These are phyloP conservation scores for Phasia obesa DNA, from an alignment of 2,888 invertebrate genomes.

Conservation along the genomic window DNA sequence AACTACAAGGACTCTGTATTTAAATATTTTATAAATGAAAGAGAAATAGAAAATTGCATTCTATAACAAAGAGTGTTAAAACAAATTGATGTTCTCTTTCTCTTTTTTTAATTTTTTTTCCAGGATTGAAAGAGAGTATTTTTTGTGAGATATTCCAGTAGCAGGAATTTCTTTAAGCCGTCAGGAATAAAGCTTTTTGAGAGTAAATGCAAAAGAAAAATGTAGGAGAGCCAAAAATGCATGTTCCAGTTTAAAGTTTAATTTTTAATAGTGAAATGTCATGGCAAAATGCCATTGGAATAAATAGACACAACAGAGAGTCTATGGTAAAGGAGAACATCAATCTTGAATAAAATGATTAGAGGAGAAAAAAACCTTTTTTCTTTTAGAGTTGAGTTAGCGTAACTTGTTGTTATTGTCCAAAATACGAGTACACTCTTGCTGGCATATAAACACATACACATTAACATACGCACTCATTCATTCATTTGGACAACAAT, in stretches of 20 bases:
- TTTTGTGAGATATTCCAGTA: background rate
- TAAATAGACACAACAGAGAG: background rate
- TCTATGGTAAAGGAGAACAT: background rate
- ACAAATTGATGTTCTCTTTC: background rate
- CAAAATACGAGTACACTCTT: background rate
- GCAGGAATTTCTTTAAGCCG: background rate
- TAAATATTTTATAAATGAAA: slow-evolving; percentile 16
- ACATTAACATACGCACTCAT: background rate
- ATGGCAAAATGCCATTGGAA: slow-evolving; percentile 68
- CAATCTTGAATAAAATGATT: slow-evolving; percentile 22
- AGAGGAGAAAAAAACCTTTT: slow-evolving; percentile 18
- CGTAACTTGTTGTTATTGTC: slow-evolving; percentile 26
- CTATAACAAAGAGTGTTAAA: background rate
- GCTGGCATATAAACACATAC: no score
- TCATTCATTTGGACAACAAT: slow-evolving; percentile 35
- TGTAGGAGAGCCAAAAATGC: background rate
- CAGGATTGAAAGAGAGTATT: slow-evolving; percentile 4
- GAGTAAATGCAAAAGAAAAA: slow-evolving; percentile 5
- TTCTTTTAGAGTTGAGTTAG: slow-evolving; percentile 20
- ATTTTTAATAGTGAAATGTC: slow-evolving; percentile 36
- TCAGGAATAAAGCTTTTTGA: slow-evolving; percentile 42
- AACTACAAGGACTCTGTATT: no score
- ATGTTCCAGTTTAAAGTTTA: background rate
- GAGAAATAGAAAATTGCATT: background rate
- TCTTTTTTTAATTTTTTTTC: background rate